Evolutionary conservation across 2,888 invertebrate genomes (phyloP), one percentile per base, ranked within the genome.

Genomic region (Harmothoe impar): DNA sequence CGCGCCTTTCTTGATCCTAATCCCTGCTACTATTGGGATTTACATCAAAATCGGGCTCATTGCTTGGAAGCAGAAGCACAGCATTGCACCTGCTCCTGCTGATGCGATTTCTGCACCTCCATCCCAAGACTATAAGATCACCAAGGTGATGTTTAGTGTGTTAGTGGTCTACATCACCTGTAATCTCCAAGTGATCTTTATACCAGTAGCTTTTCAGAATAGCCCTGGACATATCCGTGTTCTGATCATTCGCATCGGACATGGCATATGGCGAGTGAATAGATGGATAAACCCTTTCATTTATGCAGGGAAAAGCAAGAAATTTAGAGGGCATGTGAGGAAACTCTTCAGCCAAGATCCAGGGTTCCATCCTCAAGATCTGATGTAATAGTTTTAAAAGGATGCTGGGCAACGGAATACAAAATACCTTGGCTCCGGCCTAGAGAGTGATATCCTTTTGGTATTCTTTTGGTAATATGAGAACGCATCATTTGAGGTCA

Each of bases 301-400:
- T 15, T 72, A 72, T 72, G 72, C 72, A 3, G 20, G 72, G 25
- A 72, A 72, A 72, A 72, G 72, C 25, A 25, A 72, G 72, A 72
- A 72, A 29, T 72, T 72, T 72, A 72, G 72, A 17, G n/a, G 15
- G 25, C 29, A 72, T 72, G 72, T 72, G 3, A 29, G 25, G 25
- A 43, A 43, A 43, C 43, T 43, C 5, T 43, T 43, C 43, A 10
- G 43, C n/a, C n/a, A n/a, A n/a, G n/a, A n/a, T n/a, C n/a, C n/a
- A n/a, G n/a, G n/a, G n/a, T n/a, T n/a, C n/a, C n/a, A n/a, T n/a
- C n/a, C n/a, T n/a, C n/a, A n/a, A n/a, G n/a, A n/a, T n/a, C n/a
- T n/a, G n/a, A n/a, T n/a, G n/a, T n/a, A n/a, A n/a, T n/a, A n/a
- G n/a, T n/a, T n/a, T n/a, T n/a, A n/a, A n/a, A n/a, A n/a, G n/a